A percentile compares a stretch with the other conserved stretches of the same genome.
These are phyloP conservation scores for Lathamus discolor DNA, from an alignment of 2,113 vertebrate species.

Conservation along the genomic window DNA sequence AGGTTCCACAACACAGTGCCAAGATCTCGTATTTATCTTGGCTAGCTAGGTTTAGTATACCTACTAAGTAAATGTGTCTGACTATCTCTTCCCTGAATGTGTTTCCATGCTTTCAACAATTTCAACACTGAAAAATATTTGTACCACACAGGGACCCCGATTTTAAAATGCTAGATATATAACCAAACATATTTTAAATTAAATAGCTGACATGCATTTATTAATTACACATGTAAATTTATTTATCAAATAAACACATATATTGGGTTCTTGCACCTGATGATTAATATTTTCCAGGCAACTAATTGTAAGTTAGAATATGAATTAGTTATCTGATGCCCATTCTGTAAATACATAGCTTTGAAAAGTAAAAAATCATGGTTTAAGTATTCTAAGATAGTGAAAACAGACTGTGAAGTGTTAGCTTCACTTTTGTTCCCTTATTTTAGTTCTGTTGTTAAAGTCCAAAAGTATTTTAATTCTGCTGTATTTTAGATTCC, in stretches of 20 bases:
- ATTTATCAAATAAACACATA: neutral
- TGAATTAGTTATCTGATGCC: neutral
- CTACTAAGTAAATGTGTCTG: neutral
- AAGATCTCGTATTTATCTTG: neutral
- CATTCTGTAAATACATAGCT: neutral
- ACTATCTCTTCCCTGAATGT: neutral
- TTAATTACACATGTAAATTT: neutral
- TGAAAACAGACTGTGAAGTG: neutral
- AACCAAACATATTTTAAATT: neutral
- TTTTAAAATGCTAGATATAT: neutral
- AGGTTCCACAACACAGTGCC: neutral
- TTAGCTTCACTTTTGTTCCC: neutral
- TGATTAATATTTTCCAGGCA: neutral
- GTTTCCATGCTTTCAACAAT: neutral
- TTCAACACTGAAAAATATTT: neutral
- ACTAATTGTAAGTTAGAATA: neutral
- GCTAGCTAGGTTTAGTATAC: neutral
- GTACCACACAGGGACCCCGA: fast-evolving
- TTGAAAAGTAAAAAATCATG: neutral
- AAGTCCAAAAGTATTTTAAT: neutral
- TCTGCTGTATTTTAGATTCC: neutral
- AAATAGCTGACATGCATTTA: neutral
- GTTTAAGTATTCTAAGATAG: neutral
- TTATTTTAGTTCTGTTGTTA: neutral
- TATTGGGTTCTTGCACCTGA: neutral